Base-by-base conservation (phyloP, 2,888 invertebrate genomes). In the Archaeoteleia sp. region DNA sequence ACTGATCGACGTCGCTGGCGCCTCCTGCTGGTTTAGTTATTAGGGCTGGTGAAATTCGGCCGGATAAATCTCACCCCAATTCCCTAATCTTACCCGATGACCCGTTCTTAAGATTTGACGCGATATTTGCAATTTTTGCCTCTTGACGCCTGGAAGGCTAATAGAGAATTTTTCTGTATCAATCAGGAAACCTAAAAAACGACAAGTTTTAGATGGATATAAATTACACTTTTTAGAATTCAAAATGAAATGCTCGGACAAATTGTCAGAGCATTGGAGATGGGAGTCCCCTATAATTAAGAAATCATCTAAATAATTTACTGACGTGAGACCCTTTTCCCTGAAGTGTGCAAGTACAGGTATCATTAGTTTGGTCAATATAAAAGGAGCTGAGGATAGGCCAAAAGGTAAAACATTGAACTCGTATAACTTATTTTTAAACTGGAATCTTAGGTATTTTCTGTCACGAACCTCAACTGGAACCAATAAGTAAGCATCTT, bases 301-400 rank as follows among this genome's bases (percentile, higher is more conserved):
- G 30, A 62, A 17, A 46, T 62, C 39, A 14, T 62, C 62, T 4
- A 62, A 23, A 15, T 60, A 60, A 20, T 23, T 17, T 7, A 43
- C 51, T 2, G 43, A 51, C n/a, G 35, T 1, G 1, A 42, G 29
- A 7, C 37, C 9, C 34, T 9, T 6, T 1, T 23, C 14, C 5
- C 43, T 15, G 6, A 60, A 13, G 0, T 13, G 0, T 0, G 13
- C 17, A 1, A 15, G 8, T 2, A 43, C 45, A 23, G 62, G 40
- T 15, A 39, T 54, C 40, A 58, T 12, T 6, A 58, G 9, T 35
- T 58, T 58, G 7, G 58, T 49, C 15, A 58, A 58, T 12, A 62
- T 15, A 6, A 23, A 43, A 4, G 32, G 62, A 7, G 53, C 54
- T 29, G 40, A 45, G 32, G n/a, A 27, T 6, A 62, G 39, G 0